Conservation (phyloP, 1,140 invertebrate species). For the Diabrotica virgifera region DNA sequence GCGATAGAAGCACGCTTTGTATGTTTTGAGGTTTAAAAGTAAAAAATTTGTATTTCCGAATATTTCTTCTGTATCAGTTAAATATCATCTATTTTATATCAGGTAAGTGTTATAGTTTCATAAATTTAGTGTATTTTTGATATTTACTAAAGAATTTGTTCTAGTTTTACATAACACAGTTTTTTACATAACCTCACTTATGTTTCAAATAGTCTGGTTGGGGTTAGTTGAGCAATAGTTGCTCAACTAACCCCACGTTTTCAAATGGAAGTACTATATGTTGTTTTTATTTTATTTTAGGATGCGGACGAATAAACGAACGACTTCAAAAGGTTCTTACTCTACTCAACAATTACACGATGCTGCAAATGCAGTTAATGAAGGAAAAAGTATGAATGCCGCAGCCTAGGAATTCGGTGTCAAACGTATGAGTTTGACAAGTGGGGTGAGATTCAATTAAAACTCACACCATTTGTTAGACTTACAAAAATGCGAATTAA, state of each 20-base stretch:
- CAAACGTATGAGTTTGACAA: not conserved
- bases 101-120: too few relatives aligned
- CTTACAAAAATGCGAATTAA: too few relatives aligned
- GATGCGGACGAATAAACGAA: not conserved
- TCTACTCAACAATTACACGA: not conserved
- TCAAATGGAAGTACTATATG: not conserved
- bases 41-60: too few relatives aligned
- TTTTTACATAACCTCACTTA: too few relatives aligned
- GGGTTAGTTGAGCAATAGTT: not conserved
- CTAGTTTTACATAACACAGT: not conserved
- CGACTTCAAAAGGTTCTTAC: not conserved
- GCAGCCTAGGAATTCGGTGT: constrained; percentile 3
- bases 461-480: too few relatives aligned
- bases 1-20: too few relatives aligned
- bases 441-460: too few relatives aligned
- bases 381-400: constrained; percentile 4
- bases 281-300: constrained; percentile 2
- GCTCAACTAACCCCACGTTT: not conserved
- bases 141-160: not conserved
- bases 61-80: too few relatives aligned
- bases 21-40: too few relatives aligned
- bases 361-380: not conserved
- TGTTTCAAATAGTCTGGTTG: too few relatives aligned
- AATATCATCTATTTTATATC: too few relatives aligned
- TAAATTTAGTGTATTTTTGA: not conserved